A percentile compares a stretch with the other conserved stretches of the same genome.
Evolutionary conservation across 1,140 invertebrate genomes (phyloP).

Genomic region (Drosophila setifemur): DNA sequence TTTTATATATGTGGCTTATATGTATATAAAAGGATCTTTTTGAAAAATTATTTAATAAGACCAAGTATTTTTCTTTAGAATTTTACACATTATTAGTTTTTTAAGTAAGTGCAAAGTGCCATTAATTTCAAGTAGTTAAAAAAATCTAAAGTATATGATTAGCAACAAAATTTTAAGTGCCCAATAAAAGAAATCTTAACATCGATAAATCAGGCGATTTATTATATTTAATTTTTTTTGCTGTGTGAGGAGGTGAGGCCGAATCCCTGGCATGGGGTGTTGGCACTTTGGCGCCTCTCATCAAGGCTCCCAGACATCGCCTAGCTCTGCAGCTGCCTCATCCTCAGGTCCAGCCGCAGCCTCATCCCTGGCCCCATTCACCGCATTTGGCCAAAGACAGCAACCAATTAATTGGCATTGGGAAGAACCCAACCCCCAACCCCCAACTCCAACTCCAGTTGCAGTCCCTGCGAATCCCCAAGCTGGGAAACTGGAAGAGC

Average conservation of each 20-base stretch:
- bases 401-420: constrained; percentile 74
- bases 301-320: constrained; percentile 56
- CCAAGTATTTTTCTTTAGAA: no score
- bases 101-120: no score
- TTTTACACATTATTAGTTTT: no score
- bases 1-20: no score
- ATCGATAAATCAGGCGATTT: no score
- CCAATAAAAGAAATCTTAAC: no score
- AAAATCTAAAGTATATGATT: no score
- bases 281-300: constrained; percentile 78
- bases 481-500: constrained; percentile 15
- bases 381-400: constrained; percentile 69
- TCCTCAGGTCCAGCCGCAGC: background rate
- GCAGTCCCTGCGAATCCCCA: background rate
- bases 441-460: background rate
- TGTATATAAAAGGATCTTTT: no score
- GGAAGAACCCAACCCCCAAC: background rate
- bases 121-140: no score
- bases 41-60: no score
- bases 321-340: constrained; percentile 16
- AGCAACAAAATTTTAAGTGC: no score
- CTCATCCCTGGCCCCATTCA: background rate
- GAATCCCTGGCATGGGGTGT: constrained; percentile 54
- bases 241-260: constrained; percentile 6
- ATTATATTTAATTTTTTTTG: background rate